phyloP scores from a whole-genome alignment of 1,140 invertebrate species.

The Atta colombica region DNA sequence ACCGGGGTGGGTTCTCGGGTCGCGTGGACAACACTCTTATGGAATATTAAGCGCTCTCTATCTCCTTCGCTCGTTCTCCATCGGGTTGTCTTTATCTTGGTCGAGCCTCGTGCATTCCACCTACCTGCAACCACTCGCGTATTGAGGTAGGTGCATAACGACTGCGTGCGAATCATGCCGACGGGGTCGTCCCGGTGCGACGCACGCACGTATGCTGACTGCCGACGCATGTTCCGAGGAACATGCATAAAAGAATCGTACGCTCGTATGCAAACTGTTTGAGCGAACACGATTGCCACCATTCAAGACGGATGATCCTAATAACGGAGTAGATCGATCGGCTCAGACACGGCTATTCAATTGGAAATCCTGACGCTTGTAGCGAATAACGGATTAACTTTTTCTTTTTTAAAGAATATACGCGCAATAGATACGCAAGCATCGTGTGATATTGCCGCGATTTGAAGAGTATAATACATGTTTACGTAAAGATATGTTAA shows the following conservation, averaged over 20 bases:
- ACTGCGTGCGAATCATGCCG: conserved; percentile 40
- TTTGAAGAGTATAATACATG: background rate
- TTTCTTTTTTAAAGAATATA: background rate
- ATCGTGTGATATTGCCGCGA: background rate
- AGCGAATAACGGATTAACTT: conserved; percentile 33
- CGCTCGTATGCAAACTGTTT: conserved; percentile 36
- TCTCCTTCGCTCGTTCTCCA: conserved; percentile 7
- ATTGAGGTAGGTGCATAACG: conserved; percentile 74
- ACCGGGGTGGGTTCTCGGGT: conserved; percentile 76
- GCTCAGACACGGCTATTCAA: conserved; percentile 27
- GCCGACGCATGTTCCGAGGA: conserved; percentile 9
- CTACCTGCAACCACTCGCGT: conserved; percentile 71
- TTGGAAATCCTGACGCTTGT: conserved; percentile 40
- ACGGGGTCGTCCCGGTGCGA: background rate
- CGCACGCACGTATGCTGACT: conserved; percentile 19
- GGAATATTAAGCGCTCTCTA: conserved; percentile 80
- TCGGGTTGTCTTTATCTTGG: conserved; percentile 47
- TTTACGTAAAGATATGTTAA: conserved; percentile 44
- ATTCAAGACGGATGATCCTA: conserved; percentile 53
- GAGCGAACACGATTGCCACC: conserved; percentile 38
- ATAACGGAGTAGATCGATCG: conserved; percentile 42
- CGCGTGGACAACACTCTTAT: conserved; percentile 81
- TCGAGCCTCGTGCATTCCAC: conserved; percentile 55
- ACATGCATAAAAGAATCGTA: conserved; percentile 9
- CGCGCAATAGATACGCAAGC: background rate